Percentiles rank a stretch among this genome's conserved stretches.
phyloP scores from a whole-genome alignment of 2,113 vertebrate species.

The Dipodomys spectabilis region DNA sequence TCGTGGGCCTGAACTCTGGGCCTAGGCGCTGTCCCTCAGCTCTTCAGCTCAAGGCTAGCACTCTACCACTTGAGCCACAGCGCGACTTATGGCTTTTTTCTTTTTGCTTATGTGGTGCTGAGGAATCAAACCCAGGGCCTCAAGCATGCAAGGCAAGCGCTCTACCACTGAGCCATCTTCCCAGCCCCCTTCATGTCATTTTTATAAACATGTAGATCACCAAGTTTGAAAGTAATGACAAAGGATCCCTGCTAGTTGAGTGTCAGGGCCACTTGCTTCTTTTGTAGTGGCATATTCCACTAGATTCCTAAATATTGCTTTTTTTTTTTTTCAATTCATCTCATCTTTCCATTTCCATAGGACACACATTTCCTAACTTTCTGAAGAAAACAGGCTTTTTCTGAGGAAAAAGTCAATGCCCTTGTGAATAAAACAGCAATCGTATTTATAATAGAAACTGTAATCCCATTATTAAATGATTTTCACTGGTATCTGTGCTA shows the following conservation, averaged over 20 bases:
- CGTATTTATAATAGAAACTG: constrained; percentile 19
- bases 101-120: too few species aligned
- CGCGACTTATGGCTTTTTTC: too few species aligned
- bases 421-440: not conserved
- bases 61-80: too few species aligned
- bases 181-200: not conserved
- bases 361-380: not conserved
- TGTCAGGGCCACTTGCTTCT: not conserved
- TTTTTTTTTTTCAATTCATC: constrained; percentile 4
- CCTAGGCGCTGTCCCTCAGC: too few species aligned
- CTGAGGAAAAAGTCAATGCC: not conserved
- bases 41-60: too few species aligned
- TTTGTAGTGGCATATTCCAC: not conserved
- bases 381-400: not conserved
- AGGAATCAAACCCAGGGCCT: too few species aligned
- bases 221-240: constrained; percentile 20
- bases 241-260: not conserved
- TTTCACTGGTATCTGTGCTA: constrained; percentile 39
- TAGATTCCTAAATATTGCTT: not conserved
- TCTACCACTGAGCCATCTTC: too few species aligned
- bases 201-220: constrained; percentile 36
- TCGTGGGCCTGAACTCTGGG: too few species aligned
- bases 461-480: not conserved
- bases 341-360: constrained; percentile 39
- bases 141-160: too few species aligned